A percentile compares a stretch with the other conserved stretches of the same genome.
phyloP scores from a whole-genome alignment of 2,797 vertebrate species.

The Aeoliscus strigatus region DNA sequence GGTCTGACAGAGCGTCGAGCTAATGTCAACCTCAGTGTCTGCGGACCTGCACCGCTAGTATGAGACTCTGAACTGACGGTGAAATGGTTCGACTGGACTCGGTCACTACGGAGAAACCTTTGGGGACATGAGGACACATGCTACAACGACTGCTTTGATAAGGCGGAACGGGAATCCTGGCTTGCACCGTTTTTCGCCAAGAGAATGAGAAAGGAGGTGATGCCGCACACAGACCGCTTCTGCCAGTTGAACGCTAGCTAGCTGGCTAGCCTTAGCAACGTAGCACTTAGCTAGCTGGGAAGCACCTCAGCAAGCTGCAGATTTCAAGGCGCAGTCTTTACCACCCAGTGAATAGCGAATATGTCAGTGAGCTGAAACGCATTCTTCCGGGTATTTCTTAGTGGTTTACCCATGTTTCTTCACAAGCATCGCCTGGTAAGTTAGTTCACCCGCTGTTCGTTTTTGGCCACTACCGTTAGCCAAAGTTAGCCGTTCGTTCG shows the following conservation, averaged over 20 bases:
- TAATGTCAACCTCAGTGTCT: conserved; percentile 34
- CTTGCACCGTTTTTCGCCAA: conserved; percentile 49
- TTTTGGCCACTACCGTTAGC: conserved; percentile 18
- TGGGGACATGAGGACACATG: conserved; percentile 53
- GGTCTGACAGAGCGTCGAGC: conserved; percentile 43
- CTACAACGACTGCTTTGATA: conserved; percentile 22
- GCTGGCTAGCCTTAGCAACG: conserved; percentile 44
- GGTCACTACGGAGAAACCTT: conserved; percentile 1
- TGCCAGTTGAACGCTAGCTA: conserved; percentile 28
- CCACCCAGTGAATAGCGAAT: neutral
- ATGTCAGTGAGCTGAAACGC: neutral
- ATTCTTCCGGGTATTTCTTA: neutral
- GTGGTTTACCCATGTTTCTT: neutral
- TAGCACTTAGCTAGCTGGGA: conserved; percentile 35
- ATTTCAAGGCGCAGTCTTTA: conserved; percentile 13
- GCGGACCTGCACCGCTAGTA: conserved; percentile 20
- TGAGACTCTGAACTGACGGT: conserved; percentile 22
- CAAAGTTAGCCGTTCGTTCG: conserved; percentile 39
- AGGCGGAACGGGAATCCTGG: conserved; percentile 38
- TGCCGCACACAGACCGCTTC: conserved; percentile 54
- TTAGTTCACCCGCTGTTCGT: conserved; percentile 1
- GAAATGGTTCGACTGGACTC: neutral
- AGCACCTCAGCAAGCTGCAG: conserved; percentile 4
- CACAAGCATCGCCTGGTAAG: neutral
- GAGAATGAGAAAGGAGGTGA: conserved; percentile 61